phyloP scores from a whole-genome alignment of 1,140 invertebrate genomes.

The Bombus cullumanus region DNA sequence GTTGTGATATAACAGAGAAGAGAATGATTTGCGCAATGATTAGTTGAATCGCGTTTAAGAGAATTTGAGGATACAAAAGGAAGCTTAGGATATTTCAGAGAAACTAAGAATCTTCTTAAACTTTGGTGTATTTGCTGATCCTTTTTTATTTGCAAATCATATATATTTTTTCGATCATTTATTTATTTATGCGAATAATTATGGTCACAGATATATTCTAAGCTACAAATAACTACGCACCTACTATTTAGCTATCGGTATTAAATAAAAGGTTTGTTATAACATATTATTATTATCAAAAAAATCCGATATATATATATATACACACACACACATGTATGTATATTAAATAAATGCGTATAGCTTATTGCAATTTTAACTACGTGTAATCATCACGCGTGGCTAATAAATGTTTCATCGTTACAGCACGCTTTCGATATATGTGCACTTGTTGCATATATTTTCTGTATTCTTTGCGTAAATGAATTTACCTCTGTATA shows the following conservation, averaged over 20 bases:
- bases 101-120: neutral
- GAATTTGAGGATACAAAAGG: neutral
- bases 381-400: no score
- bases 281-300: neutral
- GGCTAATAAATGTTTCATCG: no score
- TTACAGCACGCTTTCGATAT: no score
- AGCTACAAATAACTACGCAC: constrained; percentile 13
- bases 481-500: no score
- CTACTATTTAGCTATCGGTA: neutral
- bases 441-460: no score
- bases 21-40: neutral
- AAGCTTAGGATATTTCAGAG: constrained; percentile 7
- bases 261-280: neutral
- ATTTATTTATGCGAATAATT: constrained; percentile 2
- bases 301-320: no score
- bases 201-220: neutral
- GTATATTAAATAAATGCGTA: no score
- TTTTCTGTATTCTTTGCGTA: no score
- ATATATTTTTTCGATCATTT: constrained; percentile 13
- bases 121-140: neutral
- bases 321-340: no score
- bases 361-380: no score
- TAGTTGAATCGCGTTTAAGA: neutral
- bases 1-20: neutral
- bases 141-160: constrained; percentile 34